phyloP scores from a whole-genome alignment of 2,888 invertebrate genomes.

The Tachina grossa region DNA sequence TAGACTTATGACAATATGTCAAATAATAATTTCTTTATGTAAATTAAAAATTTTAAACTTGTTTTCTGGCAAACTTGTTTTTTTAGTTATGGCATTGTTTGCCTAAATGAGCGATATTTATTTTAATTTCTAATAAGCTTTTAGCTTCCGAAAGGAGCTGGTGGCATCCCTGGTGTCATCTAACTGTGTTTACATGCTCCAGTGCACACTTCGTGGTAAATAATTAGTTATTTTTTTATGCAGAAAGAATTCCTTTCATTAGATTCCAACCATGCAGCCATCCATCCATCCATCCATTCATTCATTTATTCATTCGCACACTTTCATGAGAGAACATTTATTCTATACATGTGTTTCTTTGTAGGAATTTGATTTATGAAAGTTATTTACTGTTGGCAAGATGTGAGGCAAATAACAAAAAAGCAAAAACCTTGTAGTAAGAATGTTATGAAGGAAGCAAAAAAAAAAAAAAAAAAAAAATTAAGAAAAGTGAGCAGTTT shows the following conservation, averaged over 20 bases:
- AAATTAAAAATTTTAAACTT: too few relatives aligned
- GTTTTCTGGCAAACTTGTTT: too few relatives aligned
- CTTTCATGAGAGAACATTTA: slow-evolving; percentile 6
- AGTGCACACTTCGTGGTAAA: neutral
- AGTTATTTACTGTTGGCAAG: slow-evolving; percentile 37
- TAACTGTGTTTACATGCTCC: neutral
- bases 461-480: neutral
- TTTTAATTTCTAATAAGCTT: too few relatives aligned
- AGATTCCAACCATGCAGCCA: neutral
- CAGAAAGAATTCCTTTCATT: neutral
- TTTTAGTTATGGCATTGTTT: too few relatives aligned
- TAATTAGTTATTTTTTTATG: slow-evolving; percentile 20
- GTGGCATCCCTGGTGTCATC: neutral
- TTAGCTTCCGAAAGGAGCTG: too few relatives aligned
- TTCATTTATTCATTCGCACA: neutral
- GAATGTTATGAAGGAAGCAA: neutral
- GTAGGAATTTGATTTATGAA: slow-evolving; percentile 45
- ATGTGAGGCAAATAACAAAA: slow-evolving; percentile 30
- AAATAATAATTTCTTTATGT: too few relatives aligned
- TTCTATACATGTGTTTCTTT: slow-evolving; percentile 5
- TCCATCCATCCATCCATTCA: neutral
- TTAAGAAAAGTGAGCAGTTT: too few relatives aligned
- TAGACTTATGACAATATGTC: too few relatives aligned
- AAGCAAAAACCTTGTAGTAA: slow-evolving; percentile 1
- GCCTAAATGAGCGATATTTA: too few relatives aligned